Base-by-base conservation (phyloP, 2,113 vertebrate genomes). In the Cynopterus brachyotis region DNA sequence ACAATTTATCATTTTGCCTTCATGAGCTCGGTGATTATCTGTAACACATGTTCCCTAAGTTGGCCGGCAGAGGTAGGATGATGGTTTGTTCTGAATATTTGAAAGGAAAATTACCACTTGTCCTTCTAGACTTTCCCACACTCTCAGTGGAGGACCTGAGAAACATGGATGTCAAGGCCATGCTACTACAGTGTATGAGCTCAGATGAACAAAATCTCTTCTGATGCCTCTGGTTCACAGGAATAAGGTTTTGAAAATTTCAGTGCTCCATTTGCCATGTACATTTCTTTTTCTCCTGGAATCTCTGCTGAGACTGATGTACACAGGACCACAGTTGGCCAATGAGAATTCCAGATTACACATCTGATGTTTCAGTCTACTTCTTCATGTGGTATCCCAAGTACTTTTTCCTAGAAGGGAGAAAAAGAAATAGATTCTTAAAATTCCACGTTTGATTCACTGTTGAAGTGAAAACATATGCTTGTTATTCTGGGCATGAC, bases 331-430 rank as follows among this genome's bases (percentile, higher is more conserved):
- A 9, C 35, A 3, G 8, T 0, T 35, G 42, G 28, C 84, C 42
- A 0, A 20, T 24, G 72, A 35, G 20, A 66, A 32, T 87, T 80
- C 83, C 64, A 79, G 92, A 62, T 24, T 81, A 79, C 17, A 0
- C 5, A 55, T 87, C 64, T 64, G 73, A 45, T 32, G 59, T 50
- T 95, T 97, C 96, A 98, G 91, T 98, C 98, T 35, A 98, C 80
- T 94, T 98, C 98, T 92, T 98, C 98, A 15, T 95, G 17, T 88
- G 97, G 15, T 42, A 97, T 91, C 75, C 70, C 91, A 66, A 99
- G 88, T 64, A 97, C 87, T 81, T 98, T 98, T 87, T 97, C 98
- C 98, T 99, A 90, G 62, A 97, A 87, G 9, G 2, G 1, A 80
- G 55, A 78, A 97, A 97, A 55, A 97, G 93, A 94, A 86, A 70